A percentile compares a stretch with the other conserved stretches of the same genome.
Evolutionary conservation across 2,113 vertebrate species (phyloP).

Genomic region (Syngnathus scovelli): DNA sequence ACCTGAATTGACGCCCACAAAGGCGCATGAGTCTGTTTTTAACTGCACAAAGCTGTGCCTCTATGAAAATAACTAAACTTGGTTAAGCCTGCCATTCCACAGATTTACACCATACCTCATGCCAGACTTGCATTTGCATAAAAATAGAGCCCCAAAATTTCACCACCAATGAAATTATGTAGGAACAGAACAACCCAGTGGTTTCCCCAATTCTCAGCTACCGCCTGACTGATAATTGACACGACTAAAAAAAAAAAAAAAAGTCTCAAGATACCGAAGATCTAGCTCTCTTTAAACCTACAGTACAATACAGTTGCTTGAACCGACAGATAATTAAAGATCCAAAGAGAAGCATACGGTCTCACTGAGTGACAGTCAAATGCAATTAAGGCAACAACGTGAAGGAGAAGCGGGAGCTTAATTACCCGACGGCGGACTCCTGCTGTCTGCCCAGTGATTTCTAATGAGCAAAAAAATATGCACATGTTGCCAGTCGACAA

Average conservation of each 20-base stretch:
- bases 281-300: constrained; percentile 43
- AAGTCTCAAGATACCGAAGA: background rate
- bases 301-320: constrained; percentile 47
- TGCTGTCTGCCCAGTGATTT: constrained; percentile 42
- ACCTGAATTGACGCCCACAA: too few species aligned
- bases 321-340: constrained; percentile 56
- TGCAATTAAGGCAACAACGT: constrained; percentile 44
- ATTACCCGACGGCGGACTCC: constrained; percentile 50
- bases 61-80: too few species aligned
- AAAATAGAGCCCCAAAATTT: background rate
- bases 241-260: background rate
- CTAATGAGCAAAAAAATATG: constrained; percentile 61
- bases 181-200: background rate
- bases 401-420: constrained; percentile 36
- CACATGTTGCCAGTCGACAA: constrained; percentile 34
- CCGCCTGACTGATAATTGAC: background rate
- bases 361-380: constrained; percentile 60
- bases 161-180: background rate
- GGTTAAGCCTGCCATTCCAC: too few species aligned
- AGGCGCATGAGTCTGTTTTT: too few species aligned
- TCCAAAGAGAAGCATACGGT: constrained; percentile 31
- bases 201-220: background rate
- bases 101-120: background rate
- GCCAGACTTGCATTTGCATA: background rate
- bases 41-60: too few species aligned